Evolutionary conservation across 2,113 vertebrate species (phyloP).

Genomic region (Colaptes auratus): DNA sequence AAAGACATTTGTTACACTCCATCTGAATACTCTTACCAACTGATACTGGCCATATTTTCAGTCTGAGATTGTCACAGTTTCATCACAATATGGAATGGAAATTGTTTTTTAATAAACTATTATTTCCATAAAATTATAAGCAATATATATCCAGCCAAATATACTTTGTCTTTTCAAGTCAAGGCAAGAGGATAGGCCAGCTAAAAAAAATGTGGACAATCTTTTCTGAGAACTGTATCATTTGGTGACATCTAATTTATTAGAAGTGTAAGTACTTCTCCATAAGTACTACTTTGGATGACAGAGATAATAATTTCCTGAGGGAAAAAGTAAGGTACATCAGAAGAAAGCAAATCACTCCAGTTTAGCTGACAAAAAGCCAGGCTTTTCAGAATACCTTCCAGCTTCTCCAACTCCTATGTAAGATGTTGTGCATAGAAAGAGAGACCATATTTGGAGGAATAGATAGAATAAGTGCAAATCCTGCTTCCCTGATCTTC

Average conservation of each 20-base stretch:
- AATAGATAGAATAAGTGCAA: background rate
- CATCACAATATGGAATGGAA: background rate
- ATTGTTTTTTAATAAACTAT: rapidly evolving
- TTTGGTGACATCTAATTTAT: background rate
- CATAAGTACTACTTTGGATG: background rate
- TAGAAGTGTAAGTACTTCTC: background rate
- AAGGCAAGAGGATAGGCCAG: background rate
- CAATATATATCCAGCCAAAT: background rate
- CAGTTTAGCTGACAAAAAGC: background rate
- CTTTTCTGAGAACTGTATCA: background rate
- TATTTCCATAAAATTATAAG: background rate
- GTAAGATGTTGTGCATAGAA: background rate
- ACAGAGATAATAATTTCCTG: background rate
- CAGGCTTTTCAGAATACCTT: background rate
- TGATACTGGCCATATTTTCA: background rate
- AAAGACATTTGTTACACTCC: background rate
- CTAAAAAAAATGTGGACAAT: background rate
- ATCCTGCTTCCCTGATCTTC: background rate
- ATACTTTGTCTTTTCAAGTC: background rate
- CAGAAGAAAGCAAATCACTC: background rate
- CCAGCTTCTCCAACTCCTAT: background rate
- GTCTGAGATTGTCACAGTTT: background rate
- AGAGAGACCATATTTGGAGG: background rate
- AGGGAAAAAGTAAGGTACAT: background rate
- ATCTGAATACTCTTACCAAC: background rate